These are phyloP conservation scores for Ctenopoma multispine DNA, from an alignment of 2,797 vertebrate genomes.

Conservation along the genomic window DNA sequence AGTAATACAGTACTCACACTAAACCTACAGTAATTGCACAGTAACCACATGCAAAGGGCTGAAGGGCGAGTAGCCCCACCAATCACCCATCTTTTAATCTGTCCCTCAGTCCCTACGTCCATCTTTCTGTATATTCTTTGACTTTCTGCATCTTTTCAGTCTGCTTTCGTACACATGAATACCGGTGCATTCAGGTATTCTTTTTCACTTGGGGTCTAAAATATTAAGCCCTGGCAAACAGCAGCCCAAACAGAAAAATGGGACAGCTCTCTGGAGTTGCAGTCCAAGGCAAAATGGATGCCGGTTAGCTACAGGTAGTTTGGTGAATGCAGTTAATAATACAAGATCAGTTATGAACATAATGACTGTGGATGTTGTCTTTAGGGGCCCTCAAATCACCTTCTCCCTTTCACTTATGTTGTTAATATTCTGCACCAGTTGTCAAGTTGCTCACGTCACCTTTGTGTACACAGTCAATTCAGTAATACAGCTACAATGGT, in stretches of 20 bases:
- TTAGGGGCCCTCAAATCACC: conserved; percentile 22
- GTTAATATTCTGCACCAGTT: conserved; percentile 36
- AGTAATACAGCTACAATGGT: conserved; percentile 34
- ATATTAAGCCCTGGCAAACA: conserved; percentile 53
- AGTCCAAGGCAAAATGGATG: conserved; percentile 77
- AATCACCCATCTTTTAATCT: conserved; percentile 29
- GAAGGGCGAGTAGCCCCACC: conserved; percentile 34
- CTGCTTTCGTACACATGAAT: conserved; percentile 33
- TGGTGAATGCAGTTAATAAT: conserved; percentile 81
- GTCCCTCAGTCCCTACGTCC: conserved; percentile 65
- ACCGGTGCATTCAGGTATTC: conserved; percentile 42
- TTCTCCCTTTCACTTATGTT: conserved; percentile 24
- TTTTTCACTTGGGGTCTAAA: conserved; percentile 48
- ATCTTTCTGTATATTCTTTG: conserved; percentile 55
- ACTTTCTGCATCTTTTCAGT: conserved; percentile 58
- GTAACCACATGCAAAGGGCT: conserved; percentile 79
- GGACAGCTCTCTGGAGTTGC: conserved; percentile 65
- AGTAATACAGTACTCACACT: conserved; percentile 84
- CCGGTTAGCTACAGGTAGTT: conserved; percentile 78
- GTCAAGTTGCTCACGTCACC: conserved; percentile 36
- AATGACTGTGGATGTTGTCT: conserved; percentile 44
- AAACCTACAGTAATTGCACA: conserved; percentile 89
- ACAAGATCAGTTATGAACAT: conserved; percentile 36
- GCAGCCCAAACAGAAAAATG: conserved; percentile 36
- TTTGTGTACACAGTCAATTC: conserved; percentile 31